Evolutionary conservation across 2,113 vertebrate genomes (phyloP), one percentile per base, ranked within the genome.

Genomic region (Cebidichthys violaceus): DNA sequence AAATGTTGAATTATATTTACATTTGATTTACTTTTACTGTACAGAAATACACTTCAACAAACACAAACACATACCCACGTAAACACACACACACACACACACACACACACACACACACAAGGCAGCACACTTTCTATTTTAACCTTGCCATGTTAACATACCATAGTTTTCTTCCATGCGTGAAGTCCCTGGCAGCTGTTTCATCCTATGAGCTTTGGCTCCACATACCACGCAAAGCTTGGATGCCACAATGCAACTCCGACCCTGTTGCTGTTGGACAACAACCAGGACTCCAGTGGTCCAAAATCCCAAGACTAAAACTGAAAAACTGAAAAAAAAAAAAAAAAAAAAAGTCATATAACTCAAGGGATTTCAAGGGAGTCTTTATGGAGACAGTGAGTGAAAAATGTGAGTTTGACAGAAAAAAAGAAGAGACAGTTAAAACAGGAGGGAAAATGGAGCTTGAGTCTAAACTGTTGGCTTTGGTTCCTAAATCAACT

Each of bases 161-260:
- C 78, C 86, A 39, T 55, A 47, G 68, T 68, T 86, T 81, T 90
- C 75, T 83, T 84, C 45, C 59, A 62, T 66, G 88, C 54, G 4
- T 86, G 88, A 90, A 89, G 85, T 78, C 83, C 71, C 55, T 79
- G 86, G 89, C 93, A 94, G 91, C 92, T 92, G 92, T 83, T 91
- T 82, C 43, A 84, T 87, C 76, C 79, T 31, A 10, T 61, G 88
- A 83, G 84, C 88, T 83, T 79, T 79, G 66, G 68, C 73, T 84
- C 77, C 79, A 75, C 81, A 89, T 87, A 70, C 83, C 83, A 50
- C 79, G 84, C 86, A 85, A 73, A 59, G 66, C 75, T 84, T 72
- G 77, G 86, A 80, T 85, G 86, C 83, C 88, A 83, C 85, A 81
- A 68, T 81, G 67, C 70, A 90, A 70, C 70, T 47, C 81, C 74